Conservation (phyloP, 2,113 vertebrate species). For the Sula dactylatra region DNA sequence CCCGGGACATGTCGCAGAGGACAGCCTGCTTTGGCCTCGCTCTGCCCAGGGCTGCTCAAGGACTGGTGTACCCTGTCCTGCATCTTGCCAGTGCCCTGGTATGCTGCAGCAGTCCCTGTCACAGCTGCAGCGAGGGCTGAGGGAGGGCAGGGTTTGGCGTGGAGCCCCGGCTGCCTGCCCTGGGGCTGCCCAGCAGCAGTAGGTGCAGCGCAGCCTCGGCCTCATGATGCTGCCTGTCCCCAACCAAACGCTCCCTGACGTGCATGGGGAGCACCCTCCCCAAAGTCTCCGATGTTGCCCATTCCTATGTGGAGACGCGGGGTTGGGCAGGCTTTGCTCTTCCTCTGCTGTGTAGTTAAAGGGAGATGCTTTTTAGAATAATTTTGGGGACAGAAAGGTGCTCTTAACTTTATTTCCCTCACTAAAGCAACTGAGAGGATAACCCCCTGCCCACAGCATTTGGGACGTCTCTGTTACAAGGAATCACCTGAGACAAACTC, state of each 20-base stretch:
- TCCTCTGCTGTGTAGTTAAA: background rate
- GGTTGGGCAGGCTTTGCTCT: background rate
- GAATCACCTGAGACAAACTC: background rate
- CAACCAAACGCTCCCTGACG: accelerated
- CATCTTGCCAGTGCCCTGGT: background rate
- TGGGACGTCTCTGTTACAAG: background rate
- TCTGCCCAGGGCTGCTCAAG: background rate
- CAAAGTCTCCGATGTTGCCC: background rate
- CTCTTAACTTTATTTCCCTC: background rate
- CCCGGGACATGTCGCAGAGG: background rate
- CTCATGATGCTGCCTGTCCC: background rate
- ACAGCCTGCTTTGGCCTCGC: background rate
- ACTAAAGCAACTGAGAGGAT: background rate
- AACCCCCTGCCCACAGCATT: background rate
- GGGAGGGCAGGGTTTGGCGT: background rate
- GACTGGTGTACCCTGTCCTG: background rate
- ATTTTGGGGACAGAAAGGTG: background rate
- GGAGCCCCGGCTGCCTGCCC: background rate
- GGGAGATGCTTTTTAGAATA: background rate
- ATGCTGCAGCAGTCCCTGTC: accelerated
- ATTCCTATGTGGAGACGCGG: accelerated
- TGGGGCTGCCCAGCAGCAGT: background rate
- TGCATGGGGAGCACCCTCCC: background rate
- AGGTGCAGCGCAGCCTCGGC: background rate
- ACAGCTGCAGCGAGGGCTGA: background rate